Evolutionary conservation across 2,113 vertebrate species (phyloP), one percentile per base, ranked within the genome.

Genomic region (Ceyx margarethae): DNA sequence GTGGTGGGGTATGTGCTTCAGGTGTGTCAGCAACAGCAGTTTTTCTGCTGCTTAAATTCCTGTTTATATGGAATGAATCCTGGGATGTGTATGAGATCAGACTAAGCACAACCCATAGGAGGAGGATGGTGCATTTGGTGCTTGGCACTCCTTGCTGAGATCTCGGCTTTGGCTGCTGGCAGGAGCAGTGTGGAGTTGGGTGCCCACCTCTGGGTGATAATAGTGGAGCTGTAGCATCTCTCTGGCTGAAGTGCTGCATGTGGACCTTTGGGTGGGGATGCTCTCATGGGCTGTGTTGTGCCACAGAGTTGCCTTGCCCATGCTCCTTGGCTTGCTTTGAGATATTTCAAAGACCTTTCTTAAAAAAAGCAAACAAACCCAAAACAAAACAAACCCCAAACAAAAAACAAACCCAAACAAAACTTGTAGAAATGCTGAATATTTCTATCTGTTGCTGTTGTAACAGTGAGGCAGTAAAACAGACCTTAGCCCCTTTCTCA

Each of bases 201-300:
- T 37, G 28, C 18, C 37, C 3, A 2, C 21, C 5, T 31, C 42
- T 11, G 15, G 15, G 45, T 43, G 74, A 15, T 16, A 19, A 7
- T 66, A 29, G 23, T 1, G 2, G 66, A 78, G 61, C 50, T 0
- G 0, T 9, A 11, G 40, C 46, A 58, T n/a, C 79, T n/a, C 79
- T 48, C 48, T 3, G 5, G 8, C 50, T 56, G n/a, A 50, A 66
- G 19, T 11, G 10, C 51, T 46, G 45, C 1, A 0, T 9, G 15
- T 7, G 62, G 67, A 60, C 37, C 48, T n/a, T 51, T 1, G 2
- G 42, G 42, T 58, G 72, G 28, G 11, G 65, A 37, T 77, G 60
- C 26, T 74, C 7, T 20, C 43, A 1, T 0, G 2, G 31, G 11
- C 8, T 14, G 10, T 68, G 16, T 42, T 7, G 21, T 58, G 78